Percentiles rank a stretch among this genome's conserved stretches.
These are phyloP conservation scores for Dunckerocampus dactyliophorus DNA, from an alignment of 2,113 vertebrate species.

Conservation along the genomic window DNA sequence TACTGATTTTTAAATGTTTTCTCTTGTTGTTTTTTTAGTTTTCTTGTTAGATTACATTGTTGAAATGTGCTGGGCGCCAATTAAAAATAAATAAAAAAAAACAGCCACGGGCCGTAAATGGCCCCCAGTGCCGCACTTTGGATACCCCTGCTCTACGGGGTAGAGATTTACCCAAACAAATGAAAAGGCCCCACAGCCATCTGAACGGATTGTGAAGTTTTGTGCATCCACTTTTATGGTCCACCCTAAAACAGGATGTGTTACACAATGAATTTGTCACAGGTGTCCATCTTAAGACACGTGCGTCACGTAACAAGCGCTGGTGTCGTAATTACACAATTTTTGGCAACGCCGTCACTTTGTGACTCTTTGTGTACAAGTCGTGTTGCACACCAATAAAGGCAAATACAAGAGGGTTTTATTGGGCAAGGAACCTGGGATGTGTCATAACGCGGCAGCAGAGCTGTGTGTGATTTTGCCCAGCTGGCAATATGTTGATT, in stretches of 20 bases:
- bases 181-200: neutral
- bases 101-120: no score
- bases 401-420: neutral
- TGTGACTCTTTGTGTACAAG: neutral
- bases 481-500: no score
- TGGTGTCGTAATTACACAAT: neutral
- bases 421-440: neutral
- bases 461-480: no score
- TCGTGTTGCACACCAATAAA: neutral
- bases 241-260: neutral
- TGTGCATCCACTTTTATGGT: neutral
- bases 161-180: no score
- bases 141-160: no score
- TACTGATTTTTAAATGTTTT: no score
- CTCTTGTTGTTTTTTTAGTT: no score
- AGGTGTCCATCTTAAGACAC: neutral
- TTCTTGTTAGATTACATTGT: no score
- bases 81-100: no score
- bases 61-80: no score
- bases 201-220: neutral
- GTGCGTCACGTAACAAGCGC: neutral
- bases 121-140: no score
- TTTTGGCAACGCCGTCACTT: neutral
- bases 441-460: neutral
- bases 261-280: neutral